These are phyloP conservation scores for Lamprotornis superbus DNA, from an alignment of 2,113 vertebrate species.

Conservation along the genomic window DNA sequence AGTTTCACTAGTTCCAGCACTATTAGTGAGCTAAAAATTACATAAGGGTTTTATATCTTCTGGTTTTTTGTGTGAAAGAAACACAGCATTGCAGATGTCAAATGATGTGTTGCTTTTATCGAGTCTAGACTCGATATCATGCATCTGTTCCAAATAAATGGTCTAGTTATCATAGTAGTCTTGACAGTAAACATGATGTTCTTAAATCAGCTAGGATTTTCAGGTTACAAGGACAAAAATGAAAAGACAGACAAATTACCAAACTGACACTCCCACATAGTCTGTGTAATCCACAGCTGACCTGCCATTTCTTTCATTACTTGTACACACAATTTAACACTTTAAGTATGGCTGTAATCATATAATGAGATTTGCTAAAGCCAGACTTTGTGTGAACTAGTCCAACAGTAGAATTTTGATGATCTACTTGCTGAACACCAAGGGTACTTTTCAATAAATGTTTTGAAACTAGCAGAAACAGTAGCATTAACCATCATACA, in stretches of 20 bases:
- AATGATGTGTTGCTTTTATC: not conserved
- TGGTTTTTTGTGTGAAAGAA: not conserved
- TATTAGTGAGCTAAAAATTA: not conserved
- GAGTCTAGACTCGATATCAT: not conserved
- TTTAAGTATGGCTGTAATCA: constrained; percentile 36
- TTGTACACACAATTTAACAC: not conserved
- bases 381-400: not conserved
- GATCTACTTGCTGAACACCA: not conserved
- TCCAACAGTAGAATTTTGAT: not conserved
- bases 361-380: constrained; percentile 49
- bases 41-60: fast-evolving
- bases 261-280: not conserved
- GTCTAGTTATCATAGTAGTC: not conserved
- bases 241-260: not conserved
- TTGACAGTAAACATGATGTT: not conserved
- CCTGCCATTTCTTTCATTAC: not conserved
- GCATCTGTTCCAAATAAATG: not conserved
- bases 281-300: not conserved
- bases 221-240: not conserved
- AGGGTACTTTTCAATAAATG: not conserved
- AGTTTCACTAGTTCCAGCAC: not conserved
- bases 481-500: not conserved
- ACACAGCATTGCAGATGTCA: not conserved
- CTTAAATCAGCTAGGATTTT: not conserved
- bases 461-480: not conserved